Conservation (phyloP, 2,797 vertebrate genomes). For the Jordanella pulchra region DNA sequence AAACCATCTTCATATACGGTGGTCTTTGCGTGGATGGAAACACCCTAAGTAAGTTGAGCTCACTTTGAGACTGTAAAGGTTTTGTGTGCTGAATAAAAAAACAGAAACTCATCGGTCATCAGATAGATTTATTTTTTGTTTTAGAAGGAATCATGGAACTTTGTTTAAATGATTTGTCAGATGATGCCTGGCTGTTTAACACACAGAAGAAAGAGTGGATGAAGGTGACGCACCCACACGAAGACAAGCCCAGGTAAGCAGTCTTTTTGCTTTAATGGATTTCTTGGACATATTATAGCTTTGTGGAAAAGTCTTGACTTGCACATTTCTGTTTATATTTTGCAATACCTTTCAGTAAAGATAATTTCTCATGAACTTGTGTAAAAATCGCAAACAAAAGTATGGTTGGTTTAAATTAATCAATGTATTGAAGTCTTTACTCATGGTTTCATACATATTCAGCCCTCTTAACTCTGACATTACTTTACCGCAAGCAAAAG, state of each 20-base stretch:
- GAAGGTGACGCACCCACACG: constrained; percentile 81
- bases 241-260: constrained; percentile 85
- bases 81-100: background rate
- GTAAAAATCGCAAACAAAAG: background rate
- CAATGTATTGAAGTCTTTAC: background rate
- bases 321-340: background rate
- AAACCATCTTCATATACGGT: constrained; percentile 89
- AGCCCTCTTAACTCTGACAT: background rate
- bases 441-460: background rate
- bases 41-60: constrained; percentile 85
- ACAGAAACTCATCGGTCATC: background rate
- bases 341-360: background rate
- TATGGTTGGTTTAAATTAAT: too few relatives aligned
- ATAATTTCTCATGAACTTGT: background rate
- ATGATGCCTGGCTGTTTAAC: constrained; percentile 91
- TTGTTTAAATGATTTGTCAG: constrained; percentile 61
- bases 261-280: background rate
- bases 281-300: background rate
- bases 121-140: background rate
- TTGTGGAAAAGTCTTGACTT: background rate
- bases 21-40: constrained; percentile 86
- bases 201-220: constrained; percentile 84
- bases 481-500: too few relatives aligned
- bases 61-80: background rate
- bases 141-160: background rate